Evolutionary conservation across 2,888 invertebrate genomes (phyloP).

Genomic region (Amitus sp.): DNA sequence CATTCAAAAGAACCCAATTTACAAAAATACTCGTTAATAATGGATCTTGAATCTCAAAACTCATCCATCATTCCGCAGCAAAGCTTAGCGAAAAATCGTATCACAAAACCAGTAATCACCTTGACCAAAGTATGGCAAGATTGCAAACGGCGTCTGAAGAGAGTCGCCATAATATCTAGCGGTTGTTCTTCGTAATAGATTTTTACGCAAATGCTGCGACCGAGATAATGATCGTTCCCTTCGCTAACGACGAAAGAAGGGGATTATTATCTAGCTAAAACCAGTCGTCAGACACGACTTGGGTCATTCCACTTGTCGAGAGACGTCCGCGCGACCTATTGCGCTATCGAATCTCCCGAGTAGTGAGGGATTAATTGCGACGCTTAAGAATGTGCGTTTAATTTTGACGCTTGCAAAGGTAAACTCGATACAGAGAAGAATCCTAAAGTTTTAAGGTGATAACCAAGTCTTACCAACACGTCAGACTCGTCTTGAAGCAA

Average conservation of each 20-base stretch:
- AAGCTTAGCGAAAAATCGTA: too few relatives aligned
- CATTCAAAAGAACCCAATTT: too few relatives aligned
- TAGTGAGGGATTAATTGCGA: conserved; percentile 2
- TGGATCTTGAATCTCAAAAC: too few relatives aligned
- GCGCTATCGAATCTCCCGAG: background rate
- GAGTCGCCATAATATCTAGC: conserved; percentile 17
- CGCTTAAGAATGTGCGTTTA: background rate
- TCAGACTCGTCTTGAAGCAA: too few relatives aligned
- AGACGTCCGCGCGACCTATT: conserved; percentile 1
- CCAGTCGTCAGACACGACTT: conserved; percentile 5
- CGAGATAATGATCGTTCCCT: background rate
- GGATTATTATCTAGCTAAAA: background rate
- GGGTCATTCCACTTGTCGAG: conserved; percentile 8
- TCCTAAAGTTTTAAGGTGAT: too few relatives aligned
- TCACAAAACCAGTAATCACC: background rate
- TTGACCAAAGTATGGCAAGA: conserved; percentile 25
- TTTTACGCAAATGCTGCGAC: background rate
- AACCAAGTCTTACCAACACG: too few relatives aligned
- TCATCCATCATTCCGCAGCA: too few relatives aligned
- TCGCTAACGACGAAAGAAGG: background rate
- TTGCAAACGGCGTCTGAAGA: conserved; percentile 4
- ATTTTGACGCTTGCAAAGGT: background rate
- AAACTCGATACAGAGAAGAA: too few relatives aligned
- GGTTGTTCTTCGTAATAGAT: conserved; percentile 23
- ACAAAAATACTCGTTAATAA: too few relatives aligned